phyloP scores from a whole-genome alignment of 64 coral and sea anemone genomes.

The Dendronephthya gigantea region DNA sequence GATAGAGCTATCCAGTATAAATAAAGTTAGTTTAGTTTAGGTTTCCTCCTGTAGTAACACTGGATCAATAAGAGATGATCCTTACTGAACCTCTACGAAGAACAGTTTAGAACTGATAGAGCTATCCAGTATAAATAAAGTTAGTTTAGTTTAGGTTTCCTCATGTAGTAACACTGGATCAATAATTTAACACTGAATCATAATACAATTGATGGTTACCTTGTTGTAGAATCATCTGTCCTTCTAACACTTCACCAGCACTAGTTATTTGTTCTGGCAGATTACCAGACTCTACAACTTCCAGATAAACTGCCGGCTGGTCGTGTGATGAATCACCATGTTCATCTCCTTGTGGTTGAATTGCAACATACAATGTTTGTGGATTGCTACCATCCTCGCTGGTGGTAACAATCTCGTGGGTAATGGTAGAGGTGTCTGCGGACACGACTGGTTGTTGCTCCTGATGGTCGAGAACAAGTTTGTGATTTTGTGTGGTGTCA shows the following conservation, averaged over 20 bases:
- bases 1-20: no score
- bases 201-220: background rate
- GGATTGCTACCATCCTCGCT: background rate
- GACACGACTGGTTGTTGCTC: background rate
- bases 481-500: background rate
- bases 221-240: conserved; percentile 17
- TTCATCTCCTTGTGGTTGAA: background rate
- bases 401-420: background rate
- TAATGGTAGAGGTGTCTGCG: background rate
- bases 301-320: background rate
- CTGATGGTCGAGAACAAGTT: background rate
- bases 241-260: background rate
- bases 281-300: background rate
- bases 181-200: no score
- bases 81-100: no score
- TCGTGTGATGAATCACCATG: background rate
- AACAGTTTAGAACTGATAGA: no score
- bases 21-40: no score
- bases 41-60: no score
- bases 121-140: no score
- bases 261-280: background rate
- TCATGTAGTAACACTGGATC: no score
- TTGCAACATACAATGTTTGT: conserved; percentile 7
- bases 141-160: no score
- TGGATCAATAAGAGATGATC: no score